These are phyloP conservation scores for Eulemur coronatus DNA, from an alignment of 2,797 vertebrate species.

Conservation along the genomic window DNA sequence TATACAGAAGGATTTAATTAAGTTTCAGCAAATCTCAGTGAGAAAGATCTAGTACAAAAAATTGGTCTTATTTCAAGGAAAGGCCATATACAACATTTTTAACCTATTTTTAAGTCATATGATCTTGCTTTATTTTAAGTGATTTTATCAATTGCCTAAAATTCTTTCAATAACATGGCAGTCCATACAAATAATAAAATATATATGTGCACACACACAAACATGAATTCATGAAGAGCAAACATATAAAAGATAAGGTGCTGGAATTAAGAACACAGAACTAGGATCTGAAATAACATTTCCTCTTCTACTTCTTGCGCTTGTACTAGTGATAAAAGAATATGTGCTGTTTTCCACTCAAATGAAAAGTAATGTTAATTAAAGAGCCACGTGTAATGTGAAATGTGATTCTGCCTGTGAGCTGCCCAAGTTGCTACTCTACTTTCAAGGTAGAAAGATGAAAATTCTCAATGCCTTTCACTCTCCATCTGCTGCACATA, in stretches of 20 bases:
- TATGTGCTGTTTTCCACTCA: neutral
- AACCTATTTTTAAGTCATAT: constrained; percentile 7
- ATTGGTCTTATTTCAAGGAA: neutral
- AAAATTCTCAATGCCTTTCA: too few relatives aligned
- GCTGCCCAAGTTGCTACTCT: too few relatives aligned
- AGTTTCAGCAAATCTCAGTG: neutral
- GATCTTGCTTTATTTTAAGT: neutral
- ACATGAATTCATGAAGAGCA: neutral
- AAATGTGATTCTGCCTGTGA: neutral
- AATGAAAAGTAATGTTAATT: neutral
- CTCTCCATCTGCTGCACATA: neutral
- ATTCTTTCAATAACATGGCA: neutral
- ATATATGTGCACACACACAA: neutral
- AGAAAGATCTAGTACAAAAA: neutral
- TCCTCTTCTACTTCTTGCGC: neutral
- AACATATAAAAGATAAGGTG: neutral
- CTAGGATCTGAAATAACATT: neutral
- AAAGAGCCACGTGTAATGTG: neutral
- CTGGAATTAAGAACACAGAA: neutral
- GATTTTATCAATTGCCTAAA: constrained; percentile 23
- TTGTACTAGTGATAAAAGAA: neutral
- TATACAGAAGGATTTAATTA: constrained; percentile 34
- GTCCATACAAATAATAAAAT: neutral
- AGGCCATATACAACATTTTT: neutral
- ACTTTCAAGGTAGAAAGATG: neutral